Evolutionary conservation across 35 echinoderm and acorn worm species (phyloP).

Genomic region (Stichopus chloronotus): DNA sequence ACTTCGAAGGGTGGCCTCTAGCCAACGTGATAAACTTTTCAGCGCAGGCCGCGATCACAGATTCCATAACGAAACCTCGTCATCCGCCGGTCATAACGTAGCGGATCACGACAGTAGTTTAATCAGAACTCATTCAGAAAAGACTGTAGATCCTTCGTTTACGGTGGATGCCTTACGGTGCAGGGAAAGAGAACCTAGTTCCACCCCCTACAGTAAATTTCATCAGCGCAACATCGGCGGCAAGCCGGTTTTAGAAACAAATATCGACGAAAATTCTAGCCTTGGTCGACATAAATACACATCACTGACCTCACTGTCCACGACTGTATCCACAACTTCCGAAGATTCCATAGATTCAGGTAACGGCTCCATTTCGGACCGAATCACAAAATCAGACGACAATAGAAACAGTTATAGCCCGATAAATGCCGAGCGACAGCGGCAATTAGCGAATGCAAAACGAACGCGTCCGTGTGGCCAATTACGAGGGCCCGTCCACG

Average conservation of each 20-base stretch:
- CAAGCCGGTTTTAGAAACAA: conserved; percentile 32
- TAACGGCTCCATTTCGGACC: conserved; percentile 30
- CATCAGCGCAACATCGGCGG: neutral
- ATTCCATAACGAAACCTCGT: neutral
- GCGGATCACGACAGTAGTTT: neutral
- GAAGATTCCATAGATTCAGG: conserved; percentile 55
- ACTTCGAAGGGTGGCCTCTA: conserved; percentile 24
- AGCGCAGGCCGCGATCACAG: neutral
- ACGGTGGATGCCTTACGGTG: neutral
- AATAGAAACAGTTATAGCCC: conserved; percentile 39
- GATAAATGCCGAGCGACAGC: conserved; percentile 43
- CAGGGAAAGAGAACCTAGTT: neutral
- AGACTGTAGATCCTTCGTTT: neutral
- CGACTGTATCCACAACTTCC: conserved; percentile 43
- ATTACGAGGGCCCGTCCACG: neutral
- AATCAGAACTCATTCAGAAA: neutral
- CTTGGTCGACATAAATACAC: conserved; percentile 38
- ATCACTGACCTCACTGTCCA: conserved; percentile 44
- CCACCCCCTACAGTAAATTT: neutral
- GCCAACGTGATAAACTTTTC: conserved; percentile 39
- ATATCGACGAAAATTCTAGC: conserved; percentile 27
- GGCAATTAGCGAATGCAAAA: neutral
- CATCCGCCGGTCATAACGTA: neutral
- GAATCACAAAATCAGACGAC: neutral
- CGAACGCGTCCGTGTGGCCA: neutral